Evolutionary conservation across 2,113 vertebrate species (phyloP), one percentile per base, ranked within the genome.

Genomic region (Leptocoma aspasia): DNA sequence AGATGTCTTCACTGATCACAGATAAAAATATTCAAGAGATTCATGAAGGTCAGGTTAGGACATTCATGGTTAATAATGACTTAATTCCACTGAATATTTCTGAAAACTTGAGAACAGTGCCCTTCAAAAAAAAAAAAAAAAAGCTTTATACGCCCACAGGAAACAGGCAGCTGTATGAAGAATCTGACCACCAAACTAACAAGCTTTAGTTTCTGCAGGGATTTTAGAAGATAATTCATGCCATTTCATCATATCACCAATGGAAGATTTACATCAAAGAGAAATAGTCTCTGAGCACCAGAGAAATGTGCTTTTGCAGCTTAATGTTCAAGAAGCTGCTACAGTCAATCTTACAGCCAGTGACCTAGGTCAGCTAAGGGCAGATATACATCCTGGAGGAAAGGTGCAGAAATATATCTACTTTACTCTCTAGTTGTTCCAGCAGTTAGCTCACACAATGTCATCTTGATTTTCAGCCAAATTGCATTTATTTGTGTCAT

Each of bases 391-490:
- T 21, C 37, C 41, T 76, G 16, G 15, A 41, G 26, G 37, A 91
- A 82, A 94, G 47, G 47, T n/a, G 4, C 37, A 90, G 35, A 37
- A 85, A 76, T 87, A 49, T 23, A 39, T 50, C 30, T 77, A 45
- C 85, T 47, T 59, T 76, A 68, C 37, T 86, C 10, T 28, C 33
- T 33, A 60, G 24, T 90, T 80, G 31, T 90, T 82, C 77, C 59
- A 78, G 35, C 35, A 54, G 45, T 63, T 80, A 42, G 11, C 39
- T 86, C 50, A 73, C 76, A 56, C 71, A 86, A 39, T 81, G 76
- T 63, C 60, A 75, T 86, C 75, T 88, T 59, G 90, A 92, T 66
- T 94, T 90, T 63, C 54, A 86, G 54, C 27, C 79, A 95, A 80
- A 85, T 66, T 77, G 35, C 33, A 41, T 82, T 72, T 80, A 66